phyloP scores from a whole-genome alignment of 2,888 invertebrate genomes.

The Drymonia ruficornis region DNA sequence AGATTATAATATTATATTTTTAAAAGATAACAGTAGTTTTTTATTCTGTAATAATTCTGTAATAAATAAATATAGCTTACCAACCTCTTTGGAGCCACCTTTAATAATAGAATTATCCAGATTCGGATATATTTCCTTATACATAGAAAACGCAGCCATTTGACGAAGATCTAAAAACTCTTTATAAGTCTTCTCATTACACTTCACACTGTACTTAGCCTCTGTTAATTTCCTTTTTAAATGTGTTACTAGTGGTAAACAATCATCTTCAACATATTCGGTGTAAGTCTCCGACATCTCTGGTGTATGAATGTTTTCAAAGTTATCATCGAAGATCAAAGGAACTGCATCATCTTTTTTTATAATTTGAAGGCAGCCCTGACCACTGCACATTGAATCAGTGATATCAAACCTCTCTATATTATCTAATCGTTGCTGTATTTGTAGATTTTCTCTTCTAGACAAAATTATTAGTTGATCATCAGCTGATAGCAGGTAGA shows the following conservation, averaged over 20 bases:
- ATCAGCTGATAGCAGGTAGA: slow-evolving; percentile 55
- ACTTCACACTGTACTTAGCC: slow-evolving; percentile 57
- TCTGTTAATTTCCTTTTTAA: slow-evolving; percentile 63
- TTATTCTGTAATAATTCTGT: too few species aligned
- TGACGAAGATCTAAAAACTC: slow-evolving; percentile 59
- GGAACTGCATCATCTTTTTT: slow-evolving; percentile 63
- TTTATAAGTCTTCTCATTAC: slow-evolving; percentile 53
- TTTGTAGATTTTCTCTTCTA: slow-evolving; percentile 40
- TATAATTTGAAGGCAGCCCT: slow-evolving; percentile 54
- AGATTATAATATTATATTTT: too few species aligned
- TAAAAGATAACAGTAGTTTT: too few species aligned
- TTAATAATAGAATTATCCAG: slow-evolving; percentile 48
- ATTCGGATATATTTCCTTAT: slow-evolving; percentile 52
- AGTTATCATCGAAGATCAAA: slow-evolving; percentile 66
- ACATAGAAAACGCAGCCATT: slow-evolving; percentile 50
- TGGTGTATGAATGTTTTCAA: slow-evolving; percentile 45
- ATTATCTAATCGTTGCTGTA: slow-evolving; percentile 49
- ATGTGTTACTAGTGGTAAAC: slow-evolving; percentile 50
- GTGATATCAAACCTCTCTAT: slow-evolving; percentile 55
- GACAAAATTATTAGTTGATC: slow-evolving; percentile 59
- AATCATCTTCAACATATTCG: slow-evolving; percentile 32
- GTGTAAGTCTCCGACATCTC: slow-evolving; percentile 20
- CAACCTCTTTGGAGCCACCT: slow-evolving; percentile 46
- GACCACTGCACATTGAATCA: slow-evolving; percentile 56
- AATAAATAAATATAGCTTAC: slow-evolving; percentile 2